These are phyloP conservation scores for Pseudopleuronectes americanus DNA, from an alignment of 2,797 vertebrate genomes.

Conservation along the genomic window DNA sequence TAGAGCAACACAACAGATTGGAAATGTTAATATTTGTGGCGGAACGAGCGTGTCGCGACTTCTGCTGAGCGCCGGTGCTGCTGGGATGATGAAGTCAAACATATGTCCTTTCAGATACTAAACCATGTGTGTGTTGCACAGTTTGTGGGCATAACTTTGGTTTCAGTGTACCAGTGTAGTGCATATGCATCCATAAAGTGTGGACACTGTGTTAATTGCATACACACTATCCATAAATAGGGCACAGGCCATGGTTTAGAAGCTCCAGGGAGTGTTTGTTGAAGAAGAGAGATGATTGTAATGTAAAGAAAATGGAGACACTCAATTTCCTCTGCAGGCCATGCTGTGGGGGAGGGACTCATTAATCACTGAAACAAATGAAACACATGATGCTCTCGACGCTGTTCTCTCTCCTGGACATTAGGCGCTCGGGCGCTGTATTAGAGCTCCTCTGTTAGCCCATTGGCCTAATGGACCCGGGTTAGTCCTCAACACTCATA, in stretches of 20 bases:
- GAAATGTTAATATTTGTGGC: constrained; percentile 81
- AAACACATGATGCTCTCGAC: constrained; percentile 59
- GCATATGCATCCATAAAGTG: neutral
- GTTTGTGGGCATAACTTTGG: constrained; percentile 16
- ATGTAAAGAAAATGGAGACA: constrained; percentile 63
- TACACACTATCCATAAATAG: constrained; percentile 69
- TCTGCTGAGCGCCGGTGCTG: constrained; percentile 33
- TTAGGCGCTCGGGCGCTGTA: constrained; percentile 23
- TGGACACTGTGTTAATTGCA: constrained; percentile 59
- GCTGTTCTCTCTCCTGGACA: constrained; percentile 41
- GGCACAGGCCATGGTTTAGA: constrained; percentile 55
- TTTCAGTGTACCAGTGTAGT: neutral
- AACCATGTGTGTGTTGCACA: neutral
- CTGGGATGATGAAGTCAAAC: constrained; percentile 71
- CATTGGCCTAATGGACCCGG: constrained; percentile 31
- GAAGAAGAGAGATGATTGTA: constrained; percentile 56
- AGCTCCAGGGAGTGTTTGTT: constrained; percentile 32
- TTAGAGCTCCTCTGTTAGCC: constrained; percentile 29
- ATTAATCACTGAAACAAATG: constrained; percentile 81
- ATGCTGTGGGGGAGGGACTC: constrained; percentile 47
- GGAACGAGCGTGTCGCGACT: constrained; percentile 62
- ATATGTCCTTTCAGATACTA: constrained; percentile 69
- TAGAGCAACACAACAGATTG: constrained; percentile 80
- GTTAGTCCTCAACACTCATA: constrained; percentile 7
- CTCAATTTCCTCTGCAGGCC: constrained; percentile 65